These are phyloP conservation scores for Taeniopygia guttata DNA, from an alignment of 2,797 vertebrate genomes.

Conservation along the genomic window DNA sequence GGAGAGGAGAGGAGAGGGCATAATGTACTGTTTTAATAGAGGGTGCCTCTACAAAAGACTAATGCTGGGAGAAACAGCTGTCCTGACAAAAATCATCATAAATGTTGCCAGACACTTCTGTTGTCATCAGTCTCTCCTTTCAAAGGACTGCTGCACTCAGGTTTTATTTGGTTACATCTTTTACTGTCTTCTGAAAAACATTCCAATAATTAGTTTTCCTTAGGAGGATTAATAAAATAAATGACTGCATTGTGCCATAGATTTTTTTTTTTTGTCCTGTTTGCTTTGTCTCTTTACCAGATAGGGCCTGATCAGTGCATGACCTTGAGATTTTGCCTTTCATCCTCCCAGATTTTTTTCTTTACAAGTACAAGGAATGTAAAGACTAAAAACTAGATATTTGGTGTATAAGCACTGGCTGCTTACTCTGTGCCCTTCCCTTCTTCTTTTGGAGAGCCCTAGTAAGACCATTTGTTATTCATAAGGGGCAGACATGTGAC, in stretches of 20 bases:
- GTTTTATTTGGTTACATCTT: neutral
- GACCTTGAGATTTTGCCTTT: neutral
- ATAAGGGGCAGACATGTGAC: neutral
- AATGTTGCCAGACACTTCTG: neutral
- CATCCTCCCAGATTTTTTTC: neutral
- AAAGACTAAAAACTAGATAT: neutral
- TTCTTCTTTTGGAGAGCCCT: neutral
- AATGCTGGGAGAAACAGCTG: neutral
- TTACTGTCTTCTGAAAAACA: neutral
- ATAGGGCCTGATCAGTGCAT: neutral
- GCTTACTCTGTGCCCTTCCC: neutral
- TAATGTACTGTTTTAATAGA: neutral
- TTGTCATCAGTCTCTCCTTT: neutral
- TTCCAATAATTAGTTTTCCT: neutral
- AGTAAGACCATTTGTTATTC: neutral
- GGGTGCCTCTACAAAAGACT: neutral
- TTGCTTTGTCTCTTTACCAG: neutral
- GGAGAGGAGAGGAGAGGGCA: neutral
- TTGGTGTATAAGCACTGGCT: neutral
- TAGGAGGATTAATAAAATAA: neutral
- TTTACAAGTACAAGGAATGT: neutral
- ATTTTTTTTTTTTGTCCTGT: neutral
- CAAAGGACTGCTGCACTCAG: neutral
- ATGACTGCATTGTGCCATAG: fast-evolving
- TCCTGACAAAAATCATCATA: neutral